Evolutionary conservation across 64 coral and sea anemone genomes (phyloP).

Genomic region (Pocillopora verrucosa): DNA sequence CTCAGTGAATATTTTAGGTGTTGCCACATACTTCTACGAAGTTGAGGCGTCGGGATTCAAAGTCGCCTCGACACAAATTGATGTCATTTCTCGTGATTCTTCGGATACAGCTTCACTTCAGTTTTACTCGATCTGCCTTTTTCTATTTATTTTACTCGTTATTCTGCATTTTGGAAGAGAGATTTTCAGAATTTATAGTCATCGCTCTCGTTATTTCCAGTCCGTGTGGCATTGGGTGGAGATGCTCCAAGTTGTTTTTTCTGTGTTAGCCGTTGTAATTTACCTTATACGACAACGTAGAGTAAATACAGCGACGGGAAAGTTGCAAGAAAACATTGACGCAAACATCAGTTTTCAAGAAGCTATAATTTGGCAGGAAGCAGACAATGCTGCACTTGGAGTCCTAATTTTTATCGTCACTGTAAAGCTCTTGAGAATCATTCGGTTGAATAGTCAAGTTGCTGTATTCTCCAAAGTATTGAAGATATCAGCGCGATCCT

Average conservation of each 20-base stretch:
- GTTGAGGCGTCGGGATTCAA: not conserved
- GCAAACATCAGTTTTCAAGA: conserved; percentile 2
- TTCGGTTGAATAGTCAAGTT: too few relatives aligned
- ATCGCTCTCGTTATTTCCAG: conserved; percentile 2
- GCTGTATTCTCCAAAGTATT: too few relatives aligned
- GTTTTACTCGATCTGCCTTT: too few relatives aligned
- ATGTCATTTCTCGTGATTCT: too few relatives aligned
- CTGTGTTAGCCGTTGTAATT: not conserved
- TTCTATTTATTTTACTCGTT: too few relatives aligned
- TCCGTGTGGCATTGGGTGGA: not conserved
- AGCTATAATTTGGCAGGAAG: not conserved
- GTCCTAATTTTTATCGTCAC: not conserved
- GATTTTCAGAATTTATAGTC: not conserved
- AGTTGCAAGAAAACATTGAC: not conserved
- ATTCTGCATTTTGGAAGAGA: too few relatives aligned
- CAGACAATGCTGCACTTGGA: not conserved
- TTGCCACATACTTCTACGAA: conserved; percentile 4
- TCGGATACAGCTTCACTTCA: too few relatives aligned
- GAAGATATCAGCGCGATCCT: too few relatives aligned
- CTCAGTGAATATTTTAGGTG: conserved; percentile 8
- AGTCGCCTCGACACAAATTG: too few relatives aligned
- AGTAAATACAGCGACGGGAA: not conserved
- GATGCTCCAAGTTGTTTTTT: not conserved
- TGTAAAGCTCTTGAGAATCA: too few relatives aligned
- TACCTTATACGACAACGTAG: not conserved